Evolutionary conservation across 1,140 invertebrate species (phyloP).

Genomic region (Sitobion miscanthi): DNA sequence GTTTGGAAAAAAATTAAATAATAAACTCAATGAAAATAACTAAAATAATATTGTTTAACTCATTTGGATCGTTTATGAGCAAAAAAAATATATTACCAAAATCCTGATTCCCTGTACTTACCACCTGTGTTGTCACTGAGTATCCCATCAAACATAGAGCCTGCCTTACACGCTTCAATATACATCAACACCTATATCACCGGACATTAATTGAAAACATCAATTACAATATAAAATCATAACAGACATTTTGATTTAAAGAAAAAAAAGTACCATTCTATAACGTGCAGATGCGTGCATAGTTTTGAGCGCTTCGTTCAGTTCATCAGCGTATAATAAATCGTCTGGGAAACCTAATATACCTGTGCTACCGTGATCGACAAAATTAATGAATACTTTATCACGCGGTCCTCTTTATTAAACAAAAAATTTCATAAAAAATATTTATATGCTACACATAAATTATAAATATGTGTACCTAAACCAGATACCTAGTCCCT

Average conservation of each 20-base stretch:
- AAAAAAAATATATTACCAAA: not conserved
- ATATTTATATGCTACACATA: not conserved
- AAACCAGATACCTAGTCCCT: too few relatives aligned
- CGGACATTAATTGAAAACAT: not conserved
- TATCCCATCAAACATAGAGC: slow-evolving; percentile 71
- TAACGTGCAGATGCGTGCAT: slow-evolving; percentile 64
- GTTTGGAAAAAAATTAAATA: too few relatives aligned
- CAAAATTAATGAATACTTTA: slow-evolving; percentile 71
- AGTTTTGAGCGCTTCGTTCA: slow-evolving; percentile 62
- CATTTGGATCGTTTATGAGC: not conserved
- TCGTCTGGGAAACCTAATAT: slow-evolving; percentile 67
- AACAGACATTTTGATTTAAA: not conserved
- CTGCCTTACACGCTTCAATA: slow-evolving; percentile 73
- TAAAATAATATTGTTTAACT: too few relatives aligned
- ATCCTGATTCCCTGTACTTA: slow-evolving; percentile 61
- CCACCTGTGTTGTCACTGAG: slow-evolving; percentile 67
- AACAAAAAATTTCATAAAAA: not conserved
- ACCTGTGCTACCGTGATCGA: slow-evolving; percentile 71
- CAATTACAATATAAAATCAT: not conserved
- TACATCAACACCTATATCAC: slow-evolving; percentile 68
- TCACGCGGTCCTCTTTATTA: slow-evolving; percentile 67
- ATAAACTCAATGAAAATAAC: too few relatives aligned
- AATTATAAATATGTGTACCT: not conserved
- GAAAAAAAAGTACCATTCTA: not conserved
- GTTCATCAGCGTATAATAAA: slow-evolving; percentile 60